Evolutionary conservation across 2,797 vertebrate species (phyloP), one percentile per base, ranked within the genome.

Genomic region (Leptoclinus maculatus): DNA sequence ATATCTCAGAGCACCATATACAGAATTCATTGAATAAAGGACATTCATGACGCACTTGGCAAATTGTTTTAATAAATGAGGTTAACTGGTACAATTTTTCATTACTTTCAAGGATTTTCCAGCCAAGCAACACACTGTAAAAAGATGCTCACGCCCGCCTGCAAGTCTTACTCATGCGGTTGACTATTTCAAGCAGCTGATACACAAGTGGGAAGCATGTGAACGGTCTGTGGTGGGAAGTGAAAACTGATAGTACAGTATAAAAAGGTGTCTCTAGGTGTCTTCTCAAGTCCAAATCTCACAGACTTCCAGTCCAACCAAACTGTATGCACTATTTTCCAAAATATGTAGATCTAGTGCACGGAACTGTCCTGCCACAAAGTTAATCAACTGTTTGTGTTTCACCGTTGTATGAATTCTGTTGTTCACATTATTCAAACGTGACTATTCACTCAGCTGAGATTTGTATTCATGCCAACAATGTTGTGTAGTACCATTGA

Each of bases 171-270:
- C 73, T 86, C 75, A 87, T 80, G 80, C 38, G 14, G 62, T n/a
- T 49, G 68, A 82, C 72, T 86, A 87, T 92, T 88, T 89, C 74
- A 66, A 84, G 84, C 76, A 74, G 64, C 68, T 78, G 63, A 82
- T 38, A 25, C 72, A 70, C 64, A 83, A 85, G 87, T 86, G 84
- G 70, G 80, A 80, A 79, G 74, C 71, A 5, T 29, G 7, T 64
- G 11, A 12, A 41, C 60, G 7, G 25, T 64, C 41, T 45, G 19
- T 19, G 14, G 86, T 87, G 84, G 74, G 80, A 78, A 82, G 76
- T 71, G 76, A 60, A 49, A 85, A 62, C 54, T 54, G 71, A 60
- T 74, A 14, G 56, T 51, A 38, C 29, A 53, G 47, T 74, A 51
- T 65, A 73, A 74, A 69, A 78, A 60, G 45, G 45, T 68, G 45